Percentiles rank a stretch among this genome's conserved stretches.
Conservation (phyloP, 2,797 vertebrate genomes). For the Alosa sapidissima region DNA sequence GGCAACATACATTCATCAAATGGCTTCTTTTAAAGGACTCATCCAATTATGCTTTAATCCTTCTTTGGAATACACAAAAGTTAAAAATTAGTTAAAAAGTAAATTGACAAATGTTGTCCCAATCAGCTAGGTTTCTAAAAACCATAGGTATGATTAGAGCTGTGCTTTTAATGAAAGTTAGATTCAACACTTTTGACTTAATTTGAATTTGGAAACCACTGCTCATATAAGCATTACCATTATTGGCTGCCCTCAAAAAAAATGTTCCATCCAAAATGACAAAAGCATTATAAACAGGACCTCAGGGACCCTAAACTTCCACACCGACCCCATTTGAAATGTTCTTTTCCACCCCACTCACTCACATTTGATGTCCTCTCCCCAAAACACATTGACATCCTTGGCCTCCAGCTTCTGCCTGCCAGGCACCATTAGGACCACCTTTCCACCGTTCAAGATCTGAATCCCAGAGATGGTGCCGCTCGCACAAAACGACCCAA, state of each 20-base stretch:
- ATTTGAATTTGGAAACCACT: background rate
- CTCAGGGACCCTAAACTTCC: background rate
- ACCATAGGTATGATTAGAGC: background rate
- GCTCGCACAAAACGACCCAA: slow-evolving; percentile 66
- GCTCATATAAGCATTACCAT: background rate
- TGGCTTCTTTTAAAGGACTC: background rate
- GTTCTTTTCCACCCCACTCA: background rate
- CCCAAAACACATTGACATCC: slow-evolving; percentile 56
- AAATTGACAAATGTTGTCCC: background rate
- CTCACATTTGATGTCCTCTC: slow-evolving; percentile 56
- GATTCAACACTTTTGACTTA: background rate
- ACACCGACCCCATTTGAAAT: background rate
- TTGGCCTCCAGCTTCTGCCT: slow-evolving; percentile 50
- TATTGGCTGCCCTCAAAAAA: background rate
- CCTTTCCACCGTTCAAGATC: slow-evolving; percentile 52
- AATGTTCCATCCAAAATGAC: too few relatives aligned
- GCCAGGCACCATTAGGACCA: slow-evolving; percentile 66
- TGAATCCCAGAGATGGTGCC: slow-evolving; percentile 58
- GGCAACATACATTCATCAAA: background rate
- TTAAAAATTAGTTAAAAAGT: background rate
- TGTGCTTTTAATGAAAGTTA: background rate
- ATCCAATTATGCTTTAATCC: background rate
- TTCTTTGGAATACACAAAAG: background rate
- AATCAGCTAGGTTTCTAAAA: background rate
- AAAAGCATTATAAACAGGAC: background rate